Conservation (phyloP, 1,140 invertebrate genomes). For the Laodelphax striatellus region DNA sequence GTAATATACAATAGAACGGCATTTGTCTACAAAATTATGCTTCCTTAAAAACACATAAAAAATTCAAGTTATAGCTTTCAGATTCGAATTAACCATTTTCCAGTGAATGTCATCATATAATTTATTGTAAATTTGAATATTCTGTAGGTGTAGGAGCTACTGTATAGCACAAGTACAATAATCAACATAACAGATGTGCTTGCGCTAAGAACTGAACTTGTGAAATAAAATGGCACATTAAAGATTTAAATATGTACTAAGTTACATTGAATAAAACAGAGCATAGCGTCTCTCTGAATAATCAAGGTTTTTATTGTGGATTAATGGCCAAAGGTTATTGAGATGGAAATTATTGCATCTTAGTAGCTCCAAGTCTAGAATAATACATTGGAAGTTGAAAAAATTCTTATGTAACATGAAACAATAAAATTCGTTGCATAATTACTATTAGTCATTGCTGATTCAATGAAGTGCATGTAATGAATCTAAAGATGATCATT, state of each 20-base stretch:
- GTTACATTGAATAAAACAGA: not conserved
- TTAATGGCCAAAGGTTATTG: too few species aligned
- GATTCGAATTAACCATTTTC: too few species aligned
- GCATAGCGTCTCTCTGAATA: not conserved
- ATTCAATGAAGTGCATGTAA: not conserved
- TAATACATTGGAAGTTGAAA: not conserved
- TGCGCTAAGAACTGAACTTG: not conserved
- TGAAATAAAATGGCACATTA: not conserved
- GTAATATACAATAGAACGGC: too few species aligned
- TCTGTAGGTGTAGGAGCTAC: too few species aligned
- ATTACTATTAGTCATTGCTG: not conserved
- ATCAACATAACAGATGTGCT: not conserved
- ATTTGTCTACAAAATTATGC: too few species aligned
- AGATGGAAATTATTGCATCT: too few species aligned
- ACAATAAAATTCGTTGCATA: not conserved
- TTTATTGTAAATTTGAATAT: too few species aligned
- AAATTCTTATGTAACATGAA: not conserved
- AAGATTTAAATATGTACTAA: not conserved
- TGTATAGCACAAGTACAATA: too few species aligned
- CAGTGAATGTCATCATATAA: too few species aligned
- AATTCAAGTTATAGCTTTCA: too few species aligned
- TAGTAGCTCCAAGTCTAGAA: not conserved
- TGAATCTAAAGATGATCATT: not conserved
- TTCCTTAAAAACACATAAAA: too few species aligned
- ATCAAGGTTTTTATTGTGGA: not conserved